phyloP scores from a whole-genome alignment of 2,113 vertebrate species.

The Cyanoderma ruficeps region DNA sequence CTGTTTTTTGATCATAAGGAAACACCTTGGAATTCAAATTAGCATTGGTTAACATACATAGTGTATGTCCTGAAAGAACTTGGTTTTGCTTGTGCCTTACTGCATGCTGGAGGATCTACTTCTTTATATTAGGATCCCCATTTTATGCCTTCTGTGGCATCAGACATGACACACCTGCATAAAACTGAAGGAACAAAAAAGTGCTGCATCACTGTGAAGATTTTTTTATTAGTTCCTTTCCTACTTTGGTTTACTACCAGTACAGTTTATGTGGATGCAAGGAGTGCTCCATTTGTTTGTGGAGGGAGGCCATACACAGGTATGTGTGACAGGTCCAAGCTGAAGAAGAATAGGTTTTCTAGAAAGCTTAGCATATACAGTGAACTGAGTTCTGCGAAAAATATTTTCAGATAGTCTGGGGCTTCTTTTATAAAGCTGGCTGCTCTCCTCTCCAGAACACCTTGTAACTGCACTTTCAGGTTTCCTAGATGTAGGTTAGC shows the following conservation, averaged over 20 bases:
- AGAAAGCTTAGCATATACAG: neutral
- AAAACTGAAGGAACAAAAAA: neutral
- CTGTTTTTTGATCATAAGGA: neutral
- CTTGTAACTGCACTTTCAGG: neutral
- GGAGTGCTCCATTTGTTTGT: neutral
- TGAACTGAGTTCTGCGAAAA: neutral
- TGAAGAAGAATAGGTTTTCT: neutral
- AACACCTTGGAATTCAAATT: neutral
- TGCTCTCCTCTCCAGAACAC: neutral
- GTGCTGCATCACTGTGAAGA: neutral
- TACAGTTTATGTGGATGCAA: neutral
- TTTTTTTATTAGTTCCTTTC: neutral
- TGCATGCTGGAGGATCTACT: neutral
- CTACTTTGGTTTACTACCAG: neutral
- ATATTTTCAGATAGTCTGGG: neutral
- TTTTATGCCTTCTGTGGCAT: conserved; percentile 13
- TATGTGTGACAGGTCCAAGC: neutral
- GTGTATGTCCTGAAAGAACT: neutral
- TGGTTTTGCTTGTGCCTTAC: conserved; percentile 44
- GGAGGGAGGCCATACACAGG: neutral
- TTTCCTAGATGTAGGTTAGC: neutral
- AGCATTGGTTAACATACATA: neutral
- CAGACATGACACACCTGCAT: neutral
- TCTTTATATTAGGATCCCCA: neutral
- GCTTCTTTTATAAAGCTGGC: neutral